These are phyloP conservation scores for Noturus placidus DNA, from an alignment of 2,113 vertebrate genomes.

Conservation along the genomic window DNA sequence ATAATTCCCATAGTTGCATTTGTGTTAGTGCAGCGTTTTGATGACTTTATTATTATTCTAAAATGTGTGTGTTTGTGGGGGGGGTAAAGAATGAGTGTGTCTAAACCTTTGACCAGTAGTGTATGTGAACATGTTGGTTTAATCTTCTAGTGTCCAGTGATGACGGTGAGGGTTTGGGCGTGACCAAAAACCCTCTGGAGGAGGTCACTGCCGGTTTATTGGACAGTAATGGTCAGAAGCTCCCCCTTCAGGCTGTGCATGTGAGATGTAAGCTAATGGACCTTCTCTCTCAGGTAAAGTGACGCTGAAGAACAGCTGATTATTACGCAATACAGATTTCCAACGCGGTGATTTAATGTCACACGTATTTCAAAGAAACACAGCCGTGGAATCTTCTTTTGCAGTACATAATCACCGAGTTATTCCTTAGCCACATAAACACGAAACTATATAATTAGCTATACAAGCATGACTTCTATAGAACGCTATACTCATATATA, in stretches of 20 bases:
- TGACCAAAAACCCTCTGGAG: constrained; percentile 55
- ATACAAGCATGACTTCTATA: neutral
- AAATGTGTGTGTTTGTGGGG: no score
- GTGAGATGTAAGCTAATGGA: constrained; percentile 81
- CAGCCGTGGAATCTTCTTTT: neutral
- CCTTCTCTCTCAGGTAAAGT: constrained; percentile 77
- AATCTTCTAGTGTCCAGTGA: constrained; percentile 38
- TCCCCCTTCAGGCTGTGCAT: constrained; percentile 66
- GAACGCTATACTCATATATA: neutral
- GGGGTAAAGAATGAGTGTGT: no score
- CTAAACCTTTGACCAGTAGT: no score
- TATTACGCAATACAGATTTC: neutral
- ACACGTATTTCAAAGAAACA: neutral
- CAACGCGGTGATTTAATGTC: constrained; percentile 29
- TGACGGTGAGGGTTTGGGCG: constrained; percentile 44
- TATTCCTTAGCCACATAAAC: neutral
- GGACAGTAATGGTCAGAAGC: constrained; percentile 67
- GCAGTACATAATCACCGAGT: no score
- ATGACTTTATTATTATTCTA: no score
- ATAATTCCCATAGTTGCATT: no score
- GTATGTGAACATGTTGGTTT: constrained; percentile 25
- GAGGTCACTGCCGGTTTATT: constrained; percentile 71
- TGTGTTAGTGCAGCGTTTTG: no score
- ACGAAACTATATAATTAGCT: neutral
- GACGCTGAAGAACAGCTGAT: neutral